Conservation (phyloP, 2,797 vertebrate species). For the Ataeniobius toweri region DNA sequence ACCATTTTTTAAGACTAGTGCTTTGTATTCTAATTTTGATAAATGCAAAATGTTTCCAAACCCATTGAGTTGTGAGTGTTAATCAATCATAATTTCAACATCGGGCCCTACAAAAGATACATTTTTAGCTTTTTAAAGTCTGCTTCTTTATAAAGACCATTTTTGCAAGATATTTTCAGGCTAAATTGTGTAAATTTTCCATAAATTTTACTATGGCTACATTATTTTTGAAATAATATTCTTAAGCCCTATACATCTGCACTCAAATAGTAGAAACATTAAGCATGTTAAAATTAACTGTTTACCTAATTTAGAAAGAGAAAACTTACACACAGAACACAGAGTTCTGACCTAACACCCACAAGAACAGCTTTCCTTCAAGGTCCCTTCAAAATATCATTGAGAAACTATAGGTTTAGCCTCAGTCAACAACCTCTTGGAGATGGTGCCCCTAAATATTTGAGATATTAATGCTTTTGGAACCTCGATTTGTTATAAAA, state of each 20-base stretch:
- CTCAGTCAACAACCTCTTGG: no score
- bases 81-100: no score
- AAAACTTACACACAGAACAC: background rate
- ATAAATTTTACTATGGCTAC: background rate
- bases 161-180: background rate
- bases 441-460: no score
- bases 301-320: background rate
- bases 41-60: no score
- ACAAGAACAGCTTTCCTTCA: no score
- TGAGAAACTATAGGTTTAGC: no score
- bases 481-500: no score
- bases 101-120: background rate
- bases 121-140: background rate
- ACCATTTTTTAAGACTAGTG: background rate
- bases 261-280: conserved; percentile 24
- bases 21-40: background rate
- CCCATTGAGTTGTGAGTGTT: no score
- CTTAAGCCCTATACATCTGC: conserved; percentile 13
- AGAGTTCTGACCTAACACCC: no score
- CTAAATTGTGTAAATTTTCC: background rate
- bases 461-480: no score
- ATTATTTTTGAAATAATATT: no score
- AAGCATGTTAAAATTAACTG: conserved; percentile 7
- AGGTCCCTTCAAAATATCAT: no score
- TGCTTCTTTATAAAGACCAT: background rate